Conservation (phyloP, 2,113 vertebrate genomes). For the Cololabis saira region DNA sequence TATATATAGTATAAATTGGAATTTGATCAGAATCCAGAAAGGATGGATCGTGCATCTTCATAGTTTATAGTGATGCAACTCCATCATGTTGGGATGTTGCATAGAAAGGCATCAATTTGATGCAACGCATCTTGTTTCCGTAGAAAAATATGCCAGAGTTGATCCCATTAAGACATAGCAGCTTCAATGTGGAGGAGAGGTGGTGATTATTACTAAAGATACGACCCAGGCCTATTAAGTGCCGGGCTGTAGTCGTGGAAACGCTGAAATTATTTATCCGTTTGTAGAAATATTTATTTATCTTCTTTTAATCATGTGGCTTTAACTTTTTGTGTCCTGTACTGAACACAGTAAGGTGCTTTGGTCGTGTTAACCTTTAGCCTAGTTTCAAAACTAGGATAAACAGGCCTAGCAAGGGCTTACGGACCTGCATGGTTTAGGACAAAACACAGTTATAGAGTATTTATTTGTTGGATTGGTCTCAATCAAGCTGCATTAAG, state of each 20-base stretch:
- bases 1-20: too few species aligned
- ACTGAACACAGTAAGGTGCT: neutral
- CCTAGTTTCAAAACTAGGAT: slow-evolving; percentile 16
- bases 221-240: slow-evolving; percentile 1
- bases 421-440: slow-evolving; percentile 7
- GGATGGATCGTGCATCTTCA: neutral
- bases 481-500: slow-evolving; percentile 4
- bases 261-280: neutral
- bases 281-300: neutral
- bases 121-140: neutral
- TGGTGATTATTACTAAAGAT: neutral
- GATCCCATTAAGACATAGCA: slow-evolving; percentile 11
- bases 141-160: slow-evolving; percentile 3
- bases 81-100: too few species aligned
- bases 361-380: slow-evolving; percentile 18
- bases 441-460: neutral
- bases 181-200: neutral
- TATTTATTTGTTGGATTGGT: too few species aligned
- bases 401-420: slow-evolving; percentile 8
- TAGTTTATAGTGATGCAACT: too few species aligned
- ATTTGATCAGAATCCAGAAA: too few species aligned
- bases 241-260: neutral
- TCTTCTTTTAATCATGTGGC: neutral
- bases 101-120: neutral
- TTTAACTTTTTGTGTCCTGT: neutral